Base-by-base conservation (phyloP, 2,113 vertebrate genomes). In the Neogobius melanostomus region DNA sequence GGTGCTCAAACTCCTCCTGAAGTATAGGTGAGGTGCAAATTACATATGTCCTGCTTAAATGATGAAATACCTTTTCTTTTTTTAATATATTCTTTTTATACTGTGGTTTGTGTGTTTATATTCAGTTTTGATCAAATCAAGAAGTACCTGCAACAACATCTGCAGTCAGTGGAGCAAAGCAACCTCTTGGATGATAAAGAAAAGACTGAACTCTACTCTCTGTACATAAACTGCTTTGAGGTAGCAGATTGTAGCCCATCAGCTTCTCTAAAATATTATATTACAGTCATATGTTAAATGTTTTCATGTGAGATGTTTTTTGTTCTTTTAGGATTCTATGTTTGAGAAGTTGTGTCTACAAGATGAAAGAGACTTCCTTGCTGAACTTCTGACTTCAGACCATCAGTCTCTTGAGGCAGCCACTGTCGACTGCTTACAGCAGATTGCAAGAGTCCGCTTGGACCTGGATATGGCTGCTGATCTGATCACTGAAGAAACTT, bases 171-270 rank as follows among this genome's bases (percentile, higher is more conserved):
- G 14, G 94, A 97, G 78, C 80, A 54, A 45, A 94, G 80, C 43
- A 50, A 88, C 5, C 82, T 97, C 76, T 67, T 95, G 0, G 86
- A 85, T 1, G 69, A 93, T 4, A 86, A 82, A 0, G 95, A 98
- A 65, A 96, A 95, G 79, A 94, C 90, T 0, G 95, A 97, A 47
- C 93, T 99, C 21, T 98, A 96, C 80, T 66, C 88, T 60, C 88
- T 99, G 54, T 95, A 98, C 81, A 90, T 96, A 73, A 97, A 91
- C 91, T 98, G 97, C 75, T 84, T 99, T 47, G 96, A 98, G 94
- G 96, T 97, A 79, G 0, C 3, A 11, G 28, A 14, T 42, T 12
- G 11, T 10, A 48, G 52, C 43, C 5, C n/a, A 3, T 44, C n/a
- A 16, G 3, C 8, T 65, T 8, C 48, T 43, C 21, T 66, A 5